phyloP scores from a whole-genome alignment of 2,113 vertebrate species.

The Garra rufa region DNA sequence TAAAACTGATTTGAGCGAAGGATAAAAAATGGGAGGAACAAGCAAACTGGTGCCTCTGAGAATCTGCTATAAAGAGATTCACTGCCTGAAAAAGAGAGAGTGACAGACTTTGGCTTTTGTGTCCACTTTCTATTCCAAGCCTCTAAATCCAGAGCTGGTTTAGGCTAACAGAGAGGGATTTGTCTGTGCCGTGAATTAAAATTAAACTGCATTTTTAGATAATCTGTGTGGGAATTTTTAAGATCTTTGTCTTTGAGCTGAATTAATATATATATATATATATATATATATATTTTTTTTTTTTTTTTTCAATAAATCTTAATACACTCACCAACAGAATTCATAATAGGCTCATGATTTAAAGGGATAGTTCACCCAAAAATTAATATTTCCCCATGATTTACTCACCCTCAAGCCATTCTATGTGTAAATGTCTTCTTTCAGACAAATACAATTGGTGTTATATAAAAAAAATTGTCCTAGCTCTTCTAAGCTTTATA shows the following conservation, averaged over 20 bases:
- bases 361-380: too few species aligned
- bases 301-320: neutral
- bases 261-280: too few species aligned
- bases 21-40: neutral
- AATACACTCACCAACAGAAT: neutral
- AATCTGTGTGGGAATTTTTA: conserved; percentile 31
- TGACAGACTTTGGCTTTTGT: neutral
- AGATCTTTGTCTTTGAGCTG: neutral
- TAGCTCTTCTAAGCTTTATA: too few species aligned
- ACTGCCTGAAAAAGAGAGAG: neutral
- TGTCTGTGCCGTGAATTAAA: neutral
- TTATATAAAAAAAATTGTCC: too few species aligned
- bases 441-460: too few species aligned
- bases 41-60: neutral
- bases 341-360: neutral
- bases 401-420: too few species aligned
- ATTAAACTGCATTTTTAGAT: neutral
- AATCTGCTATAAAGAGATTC: neutral
- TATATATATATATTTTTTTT: neutral
- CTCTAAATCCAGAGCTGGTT: neutral
- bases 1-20: neutral
- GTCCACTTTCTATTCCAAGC: neutral
- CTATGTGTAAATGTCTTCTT: too few species aligned
- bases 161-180: conserved; percentile 17
- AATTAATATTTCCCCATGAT: too few species aligned